Evolutionary conservation across 2,888 invertebrate genomes (phyloP), one percentile per base, ranked within the genome.

Genomic region (Thymelicus acteon): DNA sequence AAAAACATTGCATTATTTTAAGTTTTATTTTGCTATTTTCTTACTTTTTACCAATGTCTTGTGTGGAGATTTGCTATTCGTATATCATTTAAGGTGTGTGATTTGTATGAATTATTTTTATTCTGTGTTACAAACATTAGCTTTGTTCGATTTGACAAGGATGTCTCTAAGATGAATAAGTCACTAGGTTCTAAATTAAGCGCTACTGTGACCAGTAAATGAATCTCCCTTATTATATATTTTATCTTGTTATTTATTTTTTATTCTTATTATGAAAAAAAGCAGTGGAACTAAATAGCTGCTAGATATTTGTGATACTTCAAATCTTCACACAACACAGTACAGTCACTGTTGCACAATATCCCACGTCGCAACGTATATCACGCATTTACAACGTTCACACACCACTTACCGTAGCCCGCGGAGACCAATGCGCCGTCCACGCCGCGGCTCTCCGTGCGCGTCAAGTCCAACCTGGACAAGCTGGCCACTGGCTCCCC

Each of bases 381-480:
- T 10, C 58, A 40, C 60, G 39, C 60, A 40, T 31, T 57, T 57
- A 37, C 48, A 37, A 48, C 4, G 13, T 48, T 3, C 13, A 48
- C 62, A 52, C 63, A 39, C 48, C 39, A 7, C 31, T 39, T 39
- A 52, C 64, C 54, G 64, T 64, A 64, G 58, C 75, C 74, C 60
- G 74, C 72, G 19, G 70, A 65, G n/a, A 66, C 71, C 49, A 3
- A 60, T 7, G 10, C 76, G 60, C 79, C 78, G 64, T 65, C 73
- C 52, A 71, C 78, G 19, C 79, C 75, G 72, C 77, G 76, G 76
- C 78, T 72, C 60, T 68, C 65, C 72, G 47, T 65, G 58, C 67
- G 76, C 69, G 72, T 79, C 74, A 68, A 83, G 79, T 68, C 74
- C 73, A 70, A 78, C 71, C 71, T 75, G 67, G 75, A 78, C 78